Conservation (phyloP, 2,888 invertebrate species). For the Rosalia funebris region DNA sequence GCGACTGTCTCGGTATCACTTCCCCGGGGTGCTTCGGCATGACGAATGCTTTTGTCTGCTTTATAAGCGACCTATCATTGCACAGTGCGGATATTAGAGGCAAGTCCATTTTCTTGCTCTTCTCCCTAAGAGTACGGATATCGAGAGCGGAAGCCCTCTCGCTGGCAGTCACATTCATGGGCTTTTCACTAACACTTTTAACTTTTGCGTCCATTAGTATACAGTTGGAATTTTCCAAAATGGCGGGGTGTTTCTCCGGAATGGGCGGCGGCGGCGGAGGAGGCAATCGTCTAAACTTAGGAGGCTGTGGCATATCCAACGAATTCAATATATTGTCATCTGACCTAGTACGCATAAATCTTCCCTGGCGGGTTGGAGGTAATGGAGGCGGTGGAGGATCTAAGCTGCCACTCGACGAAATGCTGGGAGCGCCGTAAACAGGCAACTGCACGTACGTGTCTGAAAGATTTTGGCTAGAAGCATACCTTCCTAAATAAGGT, state of each 20-base stretch:
- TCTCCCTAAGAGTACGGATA: conserved; percentile 85
- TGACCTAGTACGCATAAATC: conserved; percentile 78
- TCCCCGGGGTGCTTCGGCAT: conserved; percentile 74
- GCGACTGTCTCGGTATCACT: conserved; percentile 60
- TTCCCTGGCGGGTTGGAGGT: conserved; percentile 69
- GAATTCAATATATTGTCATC: conserved; percentile 84
- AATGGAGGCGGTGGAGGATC: conserved; percentile 77
- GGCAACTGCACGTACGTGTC: conserved; percentile 79
- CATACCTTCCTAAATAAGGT: conserved; percentile 81
- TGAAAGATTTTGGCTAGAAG: conserved; percentile 83
- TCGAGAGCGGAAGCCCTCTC: conserved; percentile 67
- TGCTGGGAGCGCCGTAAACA: conserved; percentile 75
- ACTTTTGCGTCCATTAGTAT: conserved; percentile 33
- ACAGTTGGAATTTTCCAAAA: conserved; percentile 36
- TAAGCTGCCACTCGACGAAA: conserved; percentile 70
- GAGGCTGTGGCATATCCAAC: conserved; percentile 68
- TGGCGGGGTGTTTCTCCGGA: conserved; percentile 49
- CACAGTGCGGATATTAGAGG: conserved; percentile 93
- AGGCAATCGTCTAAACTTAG: conserved; percentile 68
- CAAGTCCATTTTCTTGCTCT: conserved; percentile 89
- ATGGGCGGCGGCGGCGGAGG: conserved; percentile 64
- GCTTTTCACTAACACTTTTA: conserved; percentile 40
- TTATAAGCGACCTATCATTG: conserved; percentile 89
- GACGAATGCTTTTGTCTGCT: conserved; percentile 88
- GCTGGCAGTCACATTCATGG: conserved; percentile 29